phyloP scores from a whole-genome alignment of 2,113 vertebrate genomes.

The Zosterops lateralis region DNA sequence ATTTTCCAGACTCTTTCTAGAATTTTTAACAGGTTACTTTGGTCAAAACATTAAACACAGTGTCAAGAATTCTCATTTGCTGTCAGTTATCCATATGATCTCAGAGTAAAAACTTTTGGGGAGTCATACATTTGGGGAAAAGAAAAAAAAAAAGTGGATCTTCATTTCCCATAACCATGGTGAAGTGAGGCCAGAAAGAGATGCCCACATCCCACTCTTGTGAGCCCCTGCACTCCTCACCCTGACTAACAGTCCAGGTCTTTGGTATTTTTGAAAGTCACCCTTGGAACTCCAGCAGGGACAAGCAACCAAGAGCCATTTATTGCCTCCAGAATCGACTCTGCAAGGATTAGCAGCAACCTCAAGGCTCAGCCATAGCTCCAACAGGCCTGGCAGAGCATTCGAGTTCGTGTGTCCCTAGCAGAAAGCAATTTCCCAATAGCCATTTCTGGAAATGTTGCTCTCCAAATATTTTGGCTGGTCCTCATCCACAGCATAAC shows the following conservation, averaged over 20 bases:
- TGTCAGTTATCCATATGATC: neutral
- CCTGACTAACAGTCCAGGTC: neutral
- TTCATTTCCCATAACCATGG: neutral
- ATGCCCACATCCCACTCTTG: neutral
- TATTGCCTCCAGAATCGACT: neutral
- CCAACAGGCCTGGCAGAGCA: neutral
- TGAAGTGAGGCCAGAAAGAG: neutral
- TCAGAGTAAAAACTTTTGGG: neutral
- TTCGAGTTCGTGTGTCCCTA: neutral
- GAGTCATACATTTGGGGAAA: neutral
- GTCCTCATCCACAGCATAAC: neutral
- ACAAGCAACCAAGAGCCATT: neutral
- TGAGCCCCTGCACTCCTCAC: rapidly evolving
- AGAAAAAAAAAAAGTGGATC: too few species aligned
- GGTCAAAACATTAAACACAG: neutral
- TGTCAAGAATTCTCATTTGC: neutral
- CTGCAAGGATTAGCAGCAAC: neutral
- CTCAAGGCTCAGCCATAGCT: neutral
- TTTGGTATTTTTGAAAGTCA: neutral
- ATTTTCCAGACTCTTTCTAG: neutral
- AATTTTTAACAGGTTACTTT: neutral
- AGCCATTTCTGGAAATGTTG: neutral
- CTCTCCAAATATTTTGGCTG: neutral
- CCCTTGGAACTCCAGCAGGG: neutral
- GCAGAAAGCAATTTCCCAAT: neutral